Evolutionary conservation across 2,113 vertebrate genomes (phyloP).

Genomic region (Cheirogaleus medius): DNA sequence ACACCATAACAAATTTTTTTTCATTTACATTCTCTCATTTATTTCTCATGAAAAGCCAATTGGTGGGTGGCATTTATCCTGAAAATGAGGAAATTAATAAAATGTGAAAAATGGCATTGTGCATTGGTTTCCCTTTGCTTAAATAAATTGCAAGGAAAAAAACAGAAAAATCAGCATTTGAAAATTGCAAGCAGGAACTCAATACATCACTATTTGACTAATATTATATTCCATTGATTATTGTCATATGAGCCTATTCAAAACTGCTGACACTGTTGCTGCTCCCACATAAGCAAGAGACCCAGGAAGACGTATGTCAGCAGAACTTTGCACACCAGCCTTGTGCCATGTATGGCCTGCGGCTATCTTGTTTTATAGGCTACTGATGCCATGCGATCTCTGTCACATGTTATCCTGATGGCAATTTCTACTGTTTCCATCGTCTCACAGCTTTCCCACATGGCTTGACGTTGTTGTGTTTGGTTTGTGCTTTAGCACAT

Average conservation of each 20-base stretch:
- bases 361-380: background rate
- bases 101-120: background rate
- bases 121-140: background rate
- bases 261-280: background rate
- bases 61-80: background rate
- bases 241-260: background rate
- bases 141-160: background rate
- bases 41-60: background rate
- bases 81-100: background rate
- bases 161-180: background rate
- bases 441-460: background rate
- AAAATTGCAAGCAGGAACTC: background rate
- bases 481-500: background rate
- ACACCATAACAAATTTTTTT: background rate
- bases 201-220: background rate
- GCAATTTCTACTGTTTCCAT: background rate
- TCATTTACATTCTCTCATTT: background rate
- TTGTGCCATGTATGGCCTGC: background rate
- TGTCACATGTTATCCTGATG: background rate
- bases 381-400: background rate
- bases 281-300: background rate
- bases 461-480: background rate
- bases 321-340: background rate
- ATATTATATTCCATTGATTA: background rate
- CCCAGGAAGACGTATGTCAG: background rate